Conservation (phyloP, 2,797 vertebrate species). For the Chromis chromis region DNA sequence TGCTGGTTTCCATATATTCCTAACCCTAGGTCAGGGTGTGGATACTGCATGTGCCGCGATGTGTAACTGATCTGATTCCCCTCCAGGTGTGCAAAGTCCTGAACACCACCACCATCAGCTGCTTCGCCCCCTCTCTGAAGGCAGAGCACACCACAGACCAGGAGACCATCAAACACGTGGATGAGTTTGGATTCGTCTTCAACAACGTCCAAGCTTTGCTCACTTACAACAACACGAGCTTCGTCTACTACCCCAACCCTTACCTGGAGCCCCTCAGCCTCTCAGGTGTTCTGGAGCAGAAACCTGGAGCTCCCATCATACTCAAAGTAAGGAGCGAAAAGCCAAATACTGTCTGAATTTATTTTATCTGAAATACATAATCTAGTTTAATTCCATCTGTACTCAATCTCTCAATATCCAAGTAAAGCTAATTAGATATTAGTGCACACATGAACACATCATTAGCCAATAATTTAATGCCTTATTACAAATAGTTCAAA, state of each 20-base stretch:
- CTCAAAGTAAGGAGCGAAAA: conserved; percentile 88
- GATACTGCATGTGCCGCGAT: not conserved
- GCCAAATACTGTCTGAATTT: too few species aligned
- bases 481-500: conserved; percentile 6
- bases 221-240: conserved; percentile 93
- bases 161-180: conserved; percentile 90
- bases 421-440: not conserved
- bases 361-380: not conserved
- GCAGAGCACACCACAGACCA: conserved; percentile 84
- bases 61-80: conserved; percentile 7
- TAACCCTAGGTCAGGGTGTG: not conserved
- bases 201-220: conserved; percentile 95
- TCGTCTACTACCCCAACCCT: conserved; percentile 95
- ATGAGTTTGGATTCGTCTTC: conserved; percentile 96
- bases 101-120: conserved; percentile 91
- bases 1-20: too few species aligned
- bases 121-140: conserved; percentile 90
- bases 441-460: not conserved
- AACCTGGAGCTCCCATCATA: conserved; percentile 95
- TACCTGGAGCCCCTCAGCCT: conserved; percentile 93
- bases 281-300: conserved; percentile 93
- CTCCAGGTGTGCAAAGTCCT: conserved; percentile 92
- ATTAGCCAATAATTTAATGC: not conserved
- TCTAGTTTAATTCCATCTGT: not conserved
- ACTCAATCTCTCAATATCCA: not conserved